phyloP scores from a whole-genome alignment of 2,888 invertebrate species.

The Uropetala carovei region DNA sequence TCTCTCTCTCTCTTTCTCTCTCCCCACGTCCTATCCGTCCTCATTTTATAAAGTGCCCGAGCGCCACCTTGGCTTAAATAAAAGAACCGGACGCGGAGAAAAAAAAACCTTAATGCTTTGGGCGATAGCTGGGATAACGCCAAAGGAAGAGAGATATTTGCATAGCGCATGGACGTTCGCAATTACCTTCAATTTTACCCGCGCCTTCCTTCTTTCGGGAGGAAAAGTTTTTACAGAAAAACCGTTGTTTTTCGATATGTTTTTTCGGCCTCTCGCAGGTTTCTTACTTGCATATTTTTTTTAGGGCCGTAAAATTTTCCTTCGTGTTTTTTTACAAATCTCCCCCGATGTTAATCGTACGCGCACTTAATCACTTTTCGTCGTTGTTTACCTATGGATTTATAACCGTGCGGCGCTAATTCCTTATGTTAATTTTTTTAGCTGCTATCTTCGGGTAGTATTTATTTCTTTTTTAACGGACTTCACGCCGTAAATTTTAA shows the following conservation, averaged over 20 bases:
- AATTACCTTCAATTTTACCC: background rate
- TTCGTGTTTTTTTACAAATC: background rate
- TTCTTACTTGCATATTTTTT: background rate
- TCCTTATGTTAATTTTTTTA: no score
- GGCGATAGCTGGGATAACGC: no score
- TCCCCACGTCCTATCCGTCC: background rate
- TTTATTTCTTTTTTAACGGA: no score
- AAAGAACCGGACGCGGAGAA: background rate
- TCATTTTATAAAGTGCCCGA: constrained; percentile 22
- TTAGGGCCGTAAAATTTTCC: background rate
- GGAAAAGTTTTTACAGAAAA: background rate
- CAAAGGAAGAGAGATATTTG: background rate
- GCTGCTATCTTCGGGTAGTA: no score
- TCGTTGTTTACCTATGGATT: background rate
- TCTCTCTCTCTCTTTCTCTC: background rate
- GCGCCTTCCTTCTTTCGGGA: background rate
- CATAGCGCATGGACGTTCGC: background rate
- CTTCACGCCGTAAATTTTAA: no score
- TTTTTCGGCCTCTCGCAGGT: background rate
- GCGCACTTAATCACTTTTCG: background rate
- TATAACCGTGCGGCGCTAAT: no score
- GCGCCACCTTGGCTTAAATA: constrained; percentile 5
- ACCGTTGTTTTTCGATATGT: background rate
- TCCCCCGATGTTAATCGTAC: background rate
- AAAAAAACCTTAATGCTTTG: background rate